Conservation (phyloP, 1,140 invertebrate genomes). For the Aradophagus sp. region DNA sequence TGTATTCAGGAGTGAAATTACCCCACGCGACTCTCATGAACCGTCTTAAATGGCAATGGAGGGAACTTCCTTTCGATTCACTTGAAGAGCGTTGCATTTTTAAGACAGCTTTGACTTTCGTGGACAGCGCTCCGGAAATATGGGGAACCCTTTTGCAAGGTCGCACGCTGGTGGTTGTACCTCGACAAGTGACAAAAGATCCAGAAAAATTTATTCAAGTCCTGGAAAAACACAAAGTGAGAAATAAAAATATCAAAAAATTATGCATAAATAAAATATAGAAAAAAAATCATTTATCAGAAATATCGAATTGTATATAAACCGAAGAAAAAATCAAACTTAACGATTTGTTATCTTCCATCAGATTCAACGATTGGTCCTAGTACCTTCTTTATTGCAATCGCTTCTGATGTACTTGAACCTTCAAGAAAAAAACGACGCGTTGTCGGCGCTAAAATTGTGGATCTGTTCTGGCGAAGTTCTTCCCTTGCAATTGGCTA, state of each 20-base stretch:
- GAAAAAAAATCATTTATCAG: no score
- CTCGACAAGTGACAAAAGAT: slow-evolving; percentile 82
- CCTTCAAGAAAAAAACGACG: slow-evolving; percentile 63
- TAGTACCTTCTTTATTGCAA: slow-evolving; percentile 87
- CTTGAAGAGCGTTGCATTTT: slow-evolving; percentile 84
- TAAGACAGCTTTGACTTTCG: slow-evolving; percentile 92
- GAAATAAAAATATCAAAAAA: slow-evolving; percentile 2
- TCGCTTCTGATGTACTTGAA: slow-evolving; percentile 83
- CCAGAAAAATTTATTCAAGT: slow-evolving; percentile 81
- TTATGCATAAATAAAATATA: no score
- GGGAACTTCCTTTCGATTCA: slow-evolving; percentile 80
- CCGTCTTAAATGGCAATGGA: slow-evolving; percentile 89
- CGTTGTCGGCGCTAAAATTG: slow-evolving; percentile 78
- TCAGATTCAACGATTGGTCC: slow-evolving; percentile 83
- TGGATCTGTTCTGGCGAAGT: slow-evolving; percentile 91
- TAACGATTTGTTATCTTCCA: no score
- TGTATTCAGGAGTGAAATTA: slow-evolving; percentile 88
- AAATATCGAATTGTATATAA: no score
- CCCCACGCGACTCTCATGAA: slow-evolving; percentile 87
- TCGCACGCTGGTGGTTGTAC: slow-evolving; percentile 81
- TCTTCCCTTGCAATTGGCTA: slow-evolving; percentile 79
- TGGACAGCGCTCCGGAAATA: slow-evolving; percentile 90
- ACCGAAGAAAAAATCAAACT: no score
- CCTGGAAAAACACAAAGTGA: slow-evolving; percentile 81
- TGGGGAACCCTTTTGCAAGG: slow-evolving; percentile 88